Conservation (phyloP, 2,797 vertebrate species). For the Sebastiscus albofasciatus region DNA sequence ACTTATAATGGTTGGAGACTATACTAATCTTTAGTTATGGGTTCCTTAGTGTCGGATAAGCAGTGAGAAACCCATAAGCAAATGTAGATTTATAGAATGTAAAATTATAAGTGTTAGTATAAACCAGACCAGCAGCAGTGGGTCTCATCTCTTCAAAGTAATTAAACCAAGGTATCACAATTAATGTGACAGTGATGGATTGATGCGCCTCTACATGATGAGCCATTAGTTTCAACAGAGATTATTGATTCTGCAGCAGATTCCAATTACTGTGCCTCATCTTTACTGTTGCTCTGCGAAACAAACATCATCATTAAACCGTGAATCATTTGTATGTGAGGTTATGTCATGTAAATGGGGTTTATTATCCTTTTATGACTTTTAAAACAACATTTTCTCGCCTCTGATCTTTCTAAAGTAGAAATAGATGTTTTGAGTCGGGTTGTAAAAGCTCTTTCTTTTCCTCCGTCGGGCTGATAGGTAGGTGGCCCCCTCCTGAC, state of each 20-base stretch:
- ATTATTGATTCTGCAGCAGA: constrained; percentile 23
- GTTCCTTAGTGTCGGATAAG: not conserved
- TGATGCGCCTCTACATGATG: not conserved
- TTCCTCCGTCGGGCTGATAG: constrained; percentile 10
- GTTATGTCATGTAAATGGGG: not conserved
- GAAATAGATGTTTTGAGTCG: not conserved
- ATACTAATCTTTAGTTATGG: too few relatives aligned
- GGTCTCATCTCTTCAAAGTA: not conserved
- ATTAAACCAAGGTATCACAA: not conserved
- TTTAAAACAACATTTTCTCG: not conserved
- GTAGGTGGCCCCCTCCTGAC: constrained; percentile 8
- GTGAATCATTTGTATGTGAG: not conserved
- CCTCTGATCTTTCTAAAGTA: not conserved
- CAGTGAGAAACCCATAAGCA: not conserved
- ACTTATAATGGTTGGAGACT: not conserved
- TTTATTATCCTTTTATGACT: not conserved
- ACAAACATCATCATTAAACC: not conserved
- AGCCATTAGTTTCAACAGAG: not conserved
- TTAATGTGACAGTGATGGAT: constrained; percentile 17
- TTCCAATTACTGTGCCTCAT: not conserved
- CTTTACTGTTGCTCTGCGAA: not conserved
- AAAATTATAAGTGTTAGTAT: not conserved
- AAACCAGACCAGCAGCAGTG: not conserved
- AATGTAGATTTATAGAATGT: not conserved
- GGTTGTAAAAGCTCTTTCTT: not conserved